Evolutionary conservation across 1,140 invertebrate species (phyloP), one percentile per base, ranked within the genome.

Genomic region (Drosophila orosa): DNA sequence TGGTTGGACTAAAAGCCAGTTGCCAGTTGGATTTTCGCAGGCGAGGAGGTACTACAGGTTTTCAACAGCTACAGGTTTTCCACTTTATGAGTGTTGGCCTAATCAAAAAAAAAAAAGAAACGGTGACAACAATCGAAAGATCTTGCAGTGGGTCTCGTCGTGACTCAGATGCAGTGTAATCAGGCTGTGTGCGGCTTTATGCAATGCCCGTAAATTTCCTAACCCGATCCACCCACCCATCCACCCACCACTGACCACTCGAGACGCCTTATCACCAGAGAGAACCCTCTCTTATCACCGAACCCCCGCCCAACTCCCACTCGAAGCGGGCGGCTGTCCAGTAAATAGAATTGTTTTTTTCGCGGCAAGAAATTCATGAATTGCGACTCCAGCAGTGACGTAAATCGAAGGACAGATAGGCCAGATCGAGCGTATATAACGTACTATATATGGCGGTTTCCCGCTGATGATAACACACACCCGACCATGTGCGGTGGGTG

Each of bases 401-500:
- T 86, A 87, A 86, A 86, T 86, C 48, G 40, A 74, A 75, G 68
- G 68, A 71, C 66, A 71, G 66, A 57, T 58, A 48, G 50, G 47
- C 67, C 50, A 37, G 69, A 63, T 74, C 69, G 58, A 27, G 31
- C 63, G 57, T 66, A 66, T 66, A 66, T 61, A 33, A 31, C 22
- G 22, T 25, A n/a, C n/a, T n/a, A 33, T 19, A 54, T 33, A 52
- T 24, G 44, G 29, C 29, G 44, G 29, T 33, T 33, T 56, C 54
- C 61, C 44, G 57, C 50, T n/a, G n/a, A 10, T 48, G 47, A 48
- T 48, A 48, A 35, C 33, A 35, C 29, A 48, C 47, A 35, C 31
- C 50, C 67, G 47, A 61, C 62, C 62, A 71, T 72, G 68, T 72
- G 69, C 72, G 79, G 82, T 86, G 82, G 82, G 82, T 87, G 82